Evolutionary conservation across 2,113 vertebrate species (phyloP).

Genomic region (Lophochroa leadbeateri): DNA sequence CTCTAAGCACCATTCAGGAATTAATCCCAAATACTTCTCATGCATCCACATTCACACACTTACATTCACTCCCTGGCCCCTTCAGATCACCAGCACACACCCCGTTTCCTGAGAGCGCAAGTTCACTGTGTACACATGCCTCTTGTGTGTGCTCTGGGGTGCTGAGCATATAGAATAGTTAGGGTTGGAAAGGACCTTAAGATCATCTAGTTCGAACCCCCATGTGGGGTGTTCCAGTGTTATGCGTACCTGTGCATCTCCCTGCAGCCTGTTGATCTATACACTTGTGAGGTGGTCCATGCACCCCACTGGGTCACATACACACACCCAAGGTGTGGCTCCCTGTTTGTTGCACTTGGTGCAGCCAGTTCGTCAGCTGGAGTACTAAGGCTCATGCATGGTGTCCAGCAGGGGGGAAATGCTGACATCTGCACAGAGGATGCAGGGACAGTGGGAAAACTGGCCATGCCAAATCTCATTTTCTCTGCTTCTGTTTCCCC

Average conservation of each 20-base stretch:
- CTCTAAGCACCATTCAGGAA: neutral
- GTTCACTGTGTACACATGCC: neutral
- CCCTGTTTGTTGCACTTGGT: neutral
- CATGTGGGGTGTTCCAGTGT: too few relatives aligned
- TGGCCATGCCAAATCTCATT: neutral
- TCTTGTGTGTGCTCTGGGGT: neutral
- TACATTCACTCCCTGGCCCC: neutral
- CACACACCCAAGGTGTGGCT: neutral
- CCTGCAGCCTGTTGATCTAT: neutral
- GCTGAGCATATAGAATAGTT: neutral
- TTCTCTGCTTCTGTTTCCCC: neutral
- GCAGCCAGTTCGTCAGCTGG: rapidly evolving
- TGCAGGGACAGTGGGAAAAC: neutral
- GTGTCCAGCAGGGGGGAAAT: neutral
- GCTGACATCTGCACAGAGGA: too few relatives aligned
- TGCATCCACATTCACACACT: neutral
- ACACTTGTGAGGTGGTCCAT: neutral
- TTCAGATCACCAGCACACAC: neutral
- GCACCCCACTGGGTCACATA: neutral
- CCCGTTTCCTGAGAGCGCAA: neutral
- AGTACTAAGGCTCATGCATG: neutral
- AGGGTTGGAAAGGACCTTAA: too few relatives aligned
- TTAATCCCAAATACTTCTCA: neutral
- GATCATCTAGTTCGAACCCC: too few relatives aligned
- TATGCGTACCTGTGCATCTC: rapidly evolving